Evolutionary conservation across 2,113 vertebrate genomes (phyloP).

Genomic region (Indicator indicator): DNA sequence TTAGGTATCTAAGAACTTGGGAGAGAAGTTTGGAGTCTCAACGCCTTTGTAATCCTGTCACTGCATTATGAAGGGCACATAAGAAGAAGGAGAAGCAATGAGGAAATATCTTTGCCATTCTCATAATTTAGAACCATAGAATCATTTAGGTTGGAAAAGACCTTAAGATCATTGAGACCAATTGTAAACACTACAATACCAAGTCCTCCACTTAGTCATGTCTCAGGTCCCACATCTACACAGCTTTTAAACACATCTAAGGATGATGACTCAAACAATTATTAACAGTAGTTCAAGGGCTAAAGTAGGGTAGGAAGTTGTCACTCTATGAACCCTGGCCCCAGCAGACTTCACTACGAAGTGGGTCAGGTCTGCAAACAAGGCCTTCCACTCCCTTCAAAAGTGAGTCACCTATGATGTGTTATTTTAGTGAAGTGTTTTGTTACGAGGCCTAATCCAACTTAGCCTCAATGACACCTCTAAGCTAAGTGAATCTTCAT

Average conservation of each 20-base stretch:
- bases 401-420: no score
- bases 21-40: not conserved
- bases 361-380: no score
- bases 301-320: not conserved
- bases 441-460: no score
- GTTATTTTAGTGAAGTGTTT: no score
- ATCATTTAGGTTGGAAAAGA: no score
- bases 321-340: not conserved
- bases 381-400: no score
- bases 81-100: not conserved
- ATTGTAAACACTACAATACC: no score
- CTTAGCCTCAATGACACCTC: not conserved
- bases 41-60: not conserved
- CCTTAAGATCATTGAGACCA: no score
- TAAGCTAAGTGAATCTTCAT: not conserved
- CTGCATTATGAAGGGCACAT: not conserved
- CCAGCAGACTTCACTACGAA: not conserved
- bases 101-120: not conserved
- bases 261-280: not conserved
- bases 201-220: no score
- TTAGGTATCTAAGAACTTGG: not conserved
- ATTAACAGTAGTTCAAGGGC: not conserved
- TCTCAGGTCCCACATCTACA: no score
- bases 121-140: not conserved
- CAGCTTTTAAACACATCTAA: no score